phyloP scores from a whole-genome alignment of 2,888 invertebrate species.

The Chesias legatella region DNA sequence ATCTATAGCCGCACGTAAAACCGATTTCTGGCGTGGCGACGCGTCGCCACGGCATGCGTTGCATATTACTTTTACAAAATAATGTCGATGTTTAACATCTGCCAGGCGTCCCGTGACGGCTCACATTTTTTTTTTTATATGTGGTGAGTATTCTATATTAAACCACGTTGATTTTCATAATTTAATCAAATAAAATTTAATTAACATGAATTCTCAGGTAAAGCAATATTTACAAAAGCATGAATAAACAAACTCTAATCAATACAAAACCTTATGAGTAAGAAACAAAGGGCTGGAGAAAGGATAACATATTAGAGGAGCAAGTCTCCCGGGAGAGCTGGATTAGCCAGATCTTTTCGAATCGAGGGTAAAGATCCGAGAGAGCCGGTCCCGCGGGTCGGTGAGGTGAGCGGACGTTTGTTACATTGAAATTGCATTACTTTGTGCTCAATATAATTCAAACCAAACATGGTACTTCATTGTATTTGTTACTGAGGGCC shows the following conservation, averaged over 20 bases:
- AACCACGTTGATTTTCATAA: no score
- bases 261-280: slow-evolving; percentile 13
- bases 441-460: slow-evolving; percentile 28
- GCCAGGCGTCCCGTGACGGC: no score
- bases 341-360: slow-evolving; percentile 70
- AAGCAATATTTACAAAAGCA: background rate
- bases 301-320: slow-evolving; percentile 50
- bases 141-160: no score
- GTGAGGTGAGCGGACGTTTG: slow-evolving; percentile 56
- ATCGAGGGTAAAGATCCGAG: slow-evolving; percentile 69
- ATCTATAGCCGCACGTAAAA: no score
- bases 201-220: no score
- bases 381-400: slow-evolving; percentile 45
- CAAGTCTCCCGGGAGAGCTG: slow-evolving; percentile 47
- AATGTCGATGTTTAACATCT: no score
- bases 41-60: no score
- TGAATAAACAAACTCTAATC: slow-evolving; percentile 7
- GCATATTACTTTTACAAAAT: no score
- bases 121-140: no score
- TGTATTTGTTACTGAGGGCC: no score
- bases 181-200: no score
- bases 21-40: no score
- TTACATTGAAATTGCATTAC: slow-evolving; percentile 51
- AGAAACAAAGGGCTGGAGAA: slow-evolving; percentile 35
- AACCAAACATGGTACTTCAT: background rate